Conservation (phyloP, 2,888 invertebrate species). For the Andrena praecox region DNA sequence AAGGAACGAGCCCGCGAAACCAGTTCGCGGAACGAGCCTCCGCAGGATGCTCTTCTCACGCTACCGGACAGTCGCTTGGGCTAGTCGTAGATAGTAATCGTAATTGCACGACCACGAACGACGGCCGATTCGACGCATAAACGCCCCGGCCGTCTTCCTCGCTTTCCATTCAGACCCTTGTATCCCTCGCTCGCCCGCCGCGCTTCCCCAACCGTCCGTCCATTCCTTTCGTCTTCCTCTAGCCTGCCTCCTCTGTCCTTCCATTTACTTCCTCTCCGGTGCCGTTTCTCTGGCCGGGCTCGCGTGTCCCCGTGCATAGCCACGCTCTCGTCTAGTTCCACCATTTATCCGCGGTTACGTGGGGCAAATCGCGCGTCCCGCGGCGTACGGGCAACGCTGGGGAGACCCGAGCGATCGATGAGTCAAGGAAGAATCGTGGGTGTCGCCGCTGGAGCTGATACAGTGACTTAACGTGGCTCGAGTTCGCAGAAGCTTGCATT, state of each 20-base stretch:
- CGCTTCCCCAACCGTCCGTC: slow-evolving; percentile 18
- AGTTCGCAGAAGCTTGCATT: too few relatives aligned
- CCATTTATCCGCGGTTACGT: background rate
- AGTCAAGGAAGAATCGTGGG: background rate
- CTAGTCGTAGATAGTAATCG: slow-evolving; percentile 64
- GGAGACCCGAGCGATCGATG: background rate
- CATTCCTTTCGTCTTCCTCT: slow-evolving; percentile 8
- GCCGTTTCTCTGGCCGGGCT: background rate
- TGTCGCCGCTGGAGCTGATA: too few relatives aligned
- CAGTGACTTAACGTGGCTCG: too few relatives aligned
- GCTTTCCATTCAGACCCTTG: slow-evolving; percentile 36
- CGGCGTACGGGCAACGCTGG: background rate
- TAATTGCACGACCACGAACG: slow-evolving; percentile 57
- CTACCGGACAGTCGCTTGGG: slow-evolving; percentile 55
- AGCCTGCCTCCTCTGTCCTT: background rate
- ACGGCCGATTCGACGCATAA: slow-evolving; percentile 47
- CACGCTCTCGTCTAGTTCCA: background rate
- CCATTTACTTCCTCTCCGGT: background rate
- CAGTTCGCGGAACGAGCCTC: slow-evolving; percentile 59
- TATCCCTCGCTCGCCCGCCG: slow-evolving; percentile 33
- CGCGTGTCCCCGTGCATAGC: background rate
- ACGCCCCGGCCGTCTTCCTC: slow-evolving; percentile 15
- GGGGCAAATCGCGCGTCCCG: background rate
- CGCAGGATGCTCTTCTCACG: slow-evolving; percentile 65
- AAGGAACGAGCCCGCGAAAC: slow-evolving; percentile 55